Evolutionary conservation across 2,113 vertebrate genomes (phyloP).

Genomic region (Pseudopodoces humilis): DNA sequence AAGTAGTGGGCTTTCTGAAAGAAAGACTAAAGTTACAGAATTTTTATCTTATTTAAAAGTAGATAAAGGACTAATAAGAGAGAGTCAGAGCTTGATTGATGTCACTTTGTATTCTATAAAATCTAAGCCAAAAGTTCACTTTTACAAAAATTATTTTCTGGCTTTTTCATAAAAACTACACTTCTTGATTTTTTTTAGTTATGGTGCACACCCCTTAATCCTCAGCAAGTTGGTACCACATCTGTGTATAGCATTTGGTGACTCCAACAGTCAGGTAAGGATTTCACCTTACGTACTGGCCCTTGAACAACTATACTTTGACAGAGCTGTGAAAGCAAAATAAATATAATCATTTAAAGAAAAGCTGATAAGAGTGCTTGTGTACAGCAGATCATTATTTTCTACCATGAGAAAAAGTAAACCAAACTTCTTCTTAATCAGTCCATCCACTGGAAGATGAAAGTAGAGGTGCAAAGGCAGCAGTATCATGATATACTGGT

Average conservation of each 20-base stretch:
- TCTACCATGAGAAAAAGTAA: not conserved
- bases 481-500: rapidly evolving
- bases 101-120: not conserved
- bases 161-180: not conserved
- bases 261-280: conserved; percentile 92
- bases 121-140: not conserved
- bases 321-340: not conserved
- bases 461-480: not conserved
- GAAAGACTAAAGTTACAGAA: not conserved
- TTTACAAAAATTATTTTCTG: not conserved
- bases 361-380: not conserved
- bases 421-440: not conserved
- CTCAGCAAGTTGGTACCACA: conserved; percentile 93
- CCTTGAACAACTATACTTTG: not conserved
- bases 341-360: not conserved
- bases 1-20: not conserved
- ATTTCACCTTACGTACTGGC: not conserved
- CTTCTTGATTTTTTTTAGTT: conserved; percentile 67
- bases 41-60: not conserved
- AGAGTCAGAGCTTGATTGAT: not conserved
- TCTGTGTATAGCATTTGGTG: conserved; percentile 86
- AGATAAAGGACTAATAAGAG: not conserved
- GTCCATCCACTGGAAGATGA: not conserved
- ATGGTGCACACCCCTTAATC: conserved; percentile 82
- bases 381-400: not conserved